Evolutionary conservation across 2,797 vertebrate species (phyloP).

Genomic region (Microctenopoma lineatum): DNA sequence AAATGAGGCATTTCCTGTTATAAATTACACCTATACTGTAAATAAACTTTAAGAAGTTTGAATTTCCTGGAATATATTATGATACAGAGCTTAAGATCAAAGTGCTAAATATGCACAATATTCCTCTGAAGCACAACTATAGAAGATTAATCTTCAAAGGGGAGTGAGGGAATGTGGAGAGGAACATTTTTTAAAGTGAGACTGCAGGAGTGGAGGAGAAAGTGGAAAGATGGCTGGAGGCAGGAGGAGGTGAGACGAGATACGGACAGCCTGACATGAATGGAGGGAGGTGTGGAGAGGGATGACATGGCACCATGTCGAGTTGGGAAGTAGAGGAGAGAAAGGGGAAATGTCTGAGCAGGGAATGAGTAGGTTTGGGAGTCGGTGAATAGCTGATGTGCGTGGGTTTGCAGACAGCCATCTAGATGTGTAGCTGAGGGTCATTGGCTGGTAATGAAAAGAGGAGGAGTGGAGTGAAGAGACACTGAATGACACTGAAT

Average conservation of each 20-base stretch:
- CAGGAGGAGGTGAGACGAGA: slow-evolving; percentile 19
- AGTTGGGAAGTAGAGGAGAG: background rate
- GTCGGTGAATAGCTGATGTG: slow-evolving; percentile 8
- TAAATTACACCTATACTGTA: no score
- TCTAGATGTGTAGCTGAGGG: background rate
- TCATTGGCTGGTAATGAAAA: slow-evolving; percentile 17
- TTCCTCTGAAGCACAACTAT: background rate
- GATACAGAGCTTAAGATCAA: no score
- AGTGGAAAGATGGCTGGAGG: slow-evolving; percentile 20
- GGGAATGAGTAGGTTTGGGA: background rate
- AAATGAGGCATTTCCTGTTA: no score
- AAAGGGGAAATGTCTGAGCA: background rate
- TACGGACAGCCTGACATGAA: slow-evolving; percentile 13
- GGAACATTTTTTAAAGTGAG: slow-evolving; percentile 22
- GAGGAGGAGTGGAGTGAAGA: background rate
- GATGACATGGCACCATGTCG: slow-evolving; percentile 1
- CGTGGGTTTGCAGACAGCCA: slow-evolving; percentile 20
- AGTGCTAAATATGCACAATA: background rate
- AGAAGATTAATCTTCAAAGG: slow-evolving; percentile 13
- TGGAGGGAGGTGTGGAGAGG: slow-evolving; percentile 14
- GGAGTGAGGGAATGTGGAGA: slow-evolving; percentile 1
- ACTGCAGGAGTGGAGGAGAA: background rate
- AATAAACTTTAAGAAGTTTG: no score
- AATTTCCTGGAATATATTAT: no score
- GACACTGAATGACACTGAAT: background rate